These are phyloP conservation scores for Oncopodura yosiiana DNA, from an alignment of 1,140 invertebrate genomes.

Conservation along the genomic window DNA sequence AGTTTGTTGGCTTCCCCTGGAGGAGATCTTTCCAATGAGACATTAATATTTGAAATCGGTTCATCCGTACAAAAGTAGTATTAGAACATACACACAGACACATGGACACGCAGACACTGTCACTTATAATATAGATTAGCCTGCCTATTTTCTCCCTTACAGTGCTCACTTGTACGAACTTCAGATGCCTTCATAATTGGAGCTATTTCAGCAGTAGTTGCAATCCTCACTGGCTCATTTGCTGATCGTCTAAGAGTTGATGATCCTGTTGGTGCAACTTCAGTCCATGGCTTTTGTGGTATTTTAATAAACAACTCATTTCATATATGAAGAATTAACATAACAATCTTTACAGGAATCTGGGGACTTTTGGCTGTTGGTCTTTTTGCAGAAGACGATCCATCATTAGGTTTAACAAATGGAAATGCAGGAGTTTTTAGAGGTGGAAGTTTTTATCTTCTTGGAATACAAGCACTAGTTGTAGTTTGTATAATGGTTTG, in stretches of 20 bases:
- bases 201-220: conserved; percentile 60
- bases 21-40: too few relatives aligned
- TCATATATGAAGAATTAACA: not conserved
- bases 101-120: too few relatives aligned
- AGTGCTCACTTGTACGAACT: too few relatives aligned
- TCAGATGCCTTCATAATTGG: conserved; percentile 80
- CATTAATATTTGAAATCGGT: too few relatives aligned
- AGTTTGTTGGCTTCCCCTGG: too few relatives aligned
- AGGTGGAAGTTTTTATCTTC: conserved; percentile 76
- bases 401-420: conserved; percentile 57
- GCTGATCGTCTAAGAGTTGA: conserved; percentile 68
- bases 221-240: conserved; percentile 56
- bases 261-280: conserved; percentile 80
- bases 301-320: conserved; percentile 14
- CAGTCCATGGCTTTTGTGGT: conserved; percentile 88
- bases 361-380: conserved; percentile 77
- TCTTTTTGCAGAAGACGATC: conserved; percentile 73
- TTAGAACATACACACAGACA: too few relatives aligned
- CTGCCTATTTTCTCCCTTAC: too few relatives aligned
- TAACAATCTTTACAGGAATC: conserved; percentile 44
- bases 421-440: conserved; percentile 68
- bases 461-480: conserved; percentile 65
- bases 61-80: too few relatives aligned
- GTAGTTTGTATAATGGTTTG: conserved; percentile 58
- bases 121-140: too few relatives aligned